These are phyloP conservation scores for Sesamia nonagrioides DNA, from an alignment of 1,140 invertebrate genomes.

Conservation along the genomic window DNA sequence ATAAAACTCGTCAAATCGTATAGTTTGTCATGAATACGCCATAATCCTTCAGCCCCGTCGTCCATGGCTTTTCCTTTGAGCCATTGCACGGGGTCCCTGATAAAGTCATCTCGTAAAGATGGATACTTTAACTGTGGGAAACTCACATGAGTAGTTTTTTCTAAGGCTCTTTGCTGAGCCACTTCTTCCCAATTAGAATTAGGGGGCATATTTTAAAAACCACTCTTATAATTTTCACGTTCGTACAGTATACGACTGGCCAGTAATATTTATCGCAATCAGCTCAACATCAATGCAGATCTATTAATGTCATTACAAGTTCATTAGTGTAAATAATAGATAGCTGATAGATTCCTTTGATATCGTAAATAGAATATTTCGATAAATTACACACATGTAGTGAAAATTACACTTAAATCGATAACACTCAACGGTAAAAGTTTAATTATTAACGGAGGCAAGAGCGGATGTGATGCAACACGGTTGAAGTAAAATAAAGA, in stretches of 20 bases:
- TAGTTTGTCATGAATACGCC: constrained; percentile 92
- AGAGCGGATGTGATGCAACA: no score
- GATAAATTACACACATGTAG: constrained; percentile 20
- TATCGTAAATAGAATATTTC: constrained; percentile 1
- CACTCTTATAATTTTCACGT: neutral
- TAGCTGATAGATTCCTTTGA: constrained; percentile 4
- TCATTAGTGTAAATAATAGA: constrained; percentile 18
- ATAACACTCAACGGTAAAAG: no score
- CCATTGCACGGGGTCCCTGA: constrained; percentile 86
- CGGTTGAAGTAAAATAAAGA: no score
- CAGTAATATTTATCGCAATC: neutral
- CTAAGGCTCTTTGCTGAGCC: constrained; percentile 63
- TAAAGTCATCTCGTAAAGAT: constrained; percentile 77
- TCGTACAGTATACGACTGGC: neutral
- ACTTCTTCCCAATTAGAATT: constrained; percentile 58
- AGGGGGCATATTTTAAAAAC: constrained; percentile 55
- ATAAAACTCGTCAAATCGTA: constrained; percentile 92
- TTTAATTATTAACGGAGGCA: no score
- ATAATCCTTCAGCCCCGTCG: constrained; percentile 92
- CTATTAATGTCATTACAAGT: neutral
- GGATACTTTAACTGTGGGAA: constrained; percentile 85
- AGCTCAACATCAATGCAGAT: neutral
- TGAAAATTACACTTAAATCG: no score
- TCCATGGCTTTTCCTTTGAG: constrained; percentile 90
- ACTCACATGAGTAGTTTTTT: constrained; percentile 75